Conservation (phyloP, 2,113 vertebrate species). For the Menura novaehollandiae region DNA sequence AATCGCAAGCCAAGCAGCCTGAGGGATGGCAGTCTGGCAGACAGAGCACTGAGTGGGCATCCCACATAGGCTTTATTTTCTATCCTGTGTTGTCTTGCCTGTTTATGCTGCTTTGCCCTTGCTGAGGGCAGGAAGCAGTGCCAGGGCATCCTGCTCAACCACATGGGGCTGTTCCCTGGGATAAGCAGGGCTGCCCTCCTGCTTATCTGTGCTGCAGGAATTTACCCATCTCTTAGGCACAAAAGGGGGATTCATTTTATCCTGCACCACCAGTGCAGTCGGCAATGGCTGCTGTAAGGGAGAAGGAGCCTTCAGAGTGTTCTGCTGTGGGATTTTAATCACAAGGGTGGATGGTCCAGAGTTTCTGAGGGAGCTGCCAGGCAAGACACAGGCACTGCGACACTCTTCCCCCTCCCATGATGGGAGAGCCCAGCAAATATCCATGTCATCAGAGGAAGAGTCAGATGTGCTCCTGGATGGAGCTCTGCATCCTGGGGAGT, state of each 20-base stretch:
- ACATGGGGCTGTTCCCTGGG: fast-evolving
- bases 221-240: not conserved
- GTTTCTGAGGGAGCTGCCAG: not conserved
- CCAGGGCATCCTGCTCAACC: not conserved
- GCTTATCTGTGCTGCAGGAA: not conserved
- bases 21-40: not conserved
- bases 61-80: not conserved
- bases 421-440: not conserved
- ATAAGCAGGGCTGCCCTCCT: not conserved
- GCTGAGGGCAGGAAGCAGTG: not conserved
- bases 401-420: not conserved
- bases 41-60: not conserved
- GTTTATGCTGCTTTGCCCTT: not conserved
- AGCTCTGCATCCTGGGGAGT: not conserved
- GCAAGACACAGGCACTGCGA: not conserved
- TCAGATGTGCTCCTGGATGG: fast-evolving
- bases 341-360: fast-evolving
- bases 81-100: fast-evolving
- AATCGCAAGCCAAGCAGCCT: not conserved
- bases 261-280: not conserved
- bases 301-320: not conserved
- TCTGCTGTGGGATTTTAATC: not conserved
- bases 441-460: fast-evolving
- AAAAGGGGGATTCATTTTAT: not conserved
- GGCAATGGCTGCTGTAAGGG: not conserved